Evolutionary conservation across 2,113 vertebrate species (phyloP).

Genomic region (Chascanopsetta lugubris): DNA sequence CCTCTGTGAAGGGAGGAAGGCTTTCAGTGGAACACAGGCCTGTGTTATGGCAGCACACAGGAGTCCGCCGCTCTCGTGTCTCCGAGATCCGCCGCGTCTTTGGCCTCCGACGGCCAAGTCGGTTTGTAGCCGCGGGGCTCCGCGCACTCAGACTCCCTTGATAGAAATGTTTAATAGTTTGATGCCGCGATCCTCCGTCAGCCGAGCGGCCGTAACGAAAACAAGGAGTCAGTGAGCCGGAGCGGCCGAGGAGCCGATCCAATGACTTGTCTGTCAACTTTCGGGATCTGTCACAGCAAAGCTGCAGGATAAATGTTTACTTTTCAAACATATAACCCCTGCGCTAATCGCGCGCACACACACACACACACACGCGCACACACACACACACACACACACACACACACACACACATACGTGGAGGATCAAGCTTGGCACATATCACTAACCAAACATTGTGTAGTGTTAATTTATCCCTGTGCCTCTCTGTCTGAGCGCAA

Average conservation of each 20-base stretch:
- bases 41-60: too few species aligned
- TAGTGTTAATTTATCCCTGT: conserved; percentile 60
- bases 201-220: conserved; percentile 34
- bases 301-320: conserved; percentile 61
- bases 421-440: conserved; percentile 55
- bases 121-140: conserved; percentile 17
- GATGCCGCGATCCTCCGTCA: conserved; percentile 27
- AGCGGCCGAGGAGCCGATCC: conserved; percentile 21
- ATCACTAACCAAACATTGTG: conserved; percentile 65
- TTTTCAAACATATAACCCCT: conserved; percentile 61
- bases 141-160: conserved; percentile 18
- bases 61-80: too few species aligned
- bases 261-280: conserved; percentile 50
- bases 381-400: conserved; percentile 15
- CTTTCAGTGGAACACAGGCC: too few species aligned
- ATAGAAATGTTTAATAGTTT: conserved; percentile 30
- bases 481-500: conserved; percentile 35
- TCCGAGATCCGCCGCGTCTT: too few species aligned
- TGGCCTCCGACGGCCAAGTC: background rate
- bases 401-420: conserved; percentile 24
- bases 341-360: conserved; percentile 36
- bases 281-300: conserved; percentile 55
- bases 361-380: too few species aligned
- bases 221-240: conserved; percentile 27
- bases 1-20: background rate